phyloP scores from a whole-genome alignment of 2,797 vertebrate species.

The Chaetophractus vellerosus region DNA sequence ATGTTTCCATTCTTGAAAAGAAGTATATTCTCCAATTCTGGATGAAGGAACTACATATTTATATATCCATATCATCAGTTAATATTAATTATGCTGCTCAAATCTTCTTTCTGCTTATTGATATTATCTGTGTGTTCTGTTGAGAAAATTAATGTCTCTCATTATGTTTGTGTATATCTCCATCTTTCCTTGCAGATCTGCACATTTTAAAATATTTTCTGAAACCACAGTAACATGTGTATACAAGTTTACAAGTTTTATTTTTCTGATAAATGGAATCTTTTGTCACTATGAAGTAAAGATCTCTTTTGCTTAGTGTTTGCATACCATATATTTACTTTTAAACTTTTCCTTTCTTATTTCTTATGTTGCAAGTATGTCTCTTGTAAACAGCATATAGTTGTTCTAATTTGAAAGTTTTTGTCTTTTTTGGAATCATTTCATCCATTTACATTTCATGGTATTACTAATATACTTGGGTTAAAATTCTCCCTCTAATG shows the following conservation, averaged over 20 bases:
- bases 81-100: neutral
- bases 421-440: neutral
- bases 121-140: constrained; percentile 23
- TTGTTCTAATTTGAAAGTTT: neutral
- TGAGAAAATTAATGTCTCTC: neutral
- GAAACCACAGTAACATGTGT: neutral
- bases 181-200: neutral
- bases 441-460: neutral
- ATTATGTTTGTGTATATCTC: neutral
- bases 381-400: neutral
- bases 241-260: neutral
- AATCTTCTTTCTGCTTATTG: neutral
- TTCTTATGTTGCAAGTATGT: neutral
- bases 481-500: neutral
- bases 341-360: neutral
- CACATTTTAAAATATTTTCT: neutral
- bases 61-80: neutral
- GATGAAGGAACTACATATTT: neutral
- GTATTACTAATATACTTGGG: neutral
- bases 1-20: neutral
- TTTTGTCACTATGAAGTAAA: neutral
- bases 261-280: neutral
- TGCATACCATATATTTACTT: neutral
- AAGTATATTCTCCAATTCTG: neutral
- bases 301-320: neutral